Evolutionary conservation across 37 sponge, comb jelly and placozoan genomes (phyloP).

Genomic region (Hormiphora californensis): DNA sequence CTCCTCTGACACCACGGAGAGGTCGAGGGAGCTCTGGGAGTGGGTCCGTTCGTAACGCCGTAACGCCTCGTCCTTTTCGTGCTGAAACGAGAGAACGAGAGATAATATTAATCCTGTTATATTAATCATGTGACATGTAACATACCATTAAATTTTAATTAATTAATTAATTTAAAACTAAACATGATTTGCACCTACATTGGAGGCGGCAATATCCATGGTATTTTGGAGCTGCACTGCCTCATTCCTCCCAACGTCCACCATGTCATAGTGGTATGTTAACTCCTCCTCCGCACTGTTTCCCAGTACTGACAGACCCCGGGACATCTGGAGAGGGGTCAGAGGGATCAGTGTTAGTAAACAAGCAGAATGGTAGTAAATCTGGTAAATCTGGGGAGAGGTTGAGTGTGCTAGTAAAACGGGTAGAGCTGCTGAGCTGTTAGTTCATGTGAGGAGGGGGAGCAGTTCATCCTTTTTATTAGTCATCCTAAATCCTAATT

Average conservation of each 20-base stretch:
- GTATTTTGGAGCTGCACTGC: slow-evolving; percentile 14
- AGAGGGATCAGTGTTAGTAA: no score
- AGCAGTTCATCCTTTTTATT: no score
- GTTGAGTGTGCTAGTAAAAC: no score
- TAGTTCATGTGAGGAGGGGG: no score
- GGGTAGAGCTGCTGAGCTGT: no score
- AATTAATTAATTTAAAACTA: neutral
- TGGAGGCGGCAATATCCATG: neutral
- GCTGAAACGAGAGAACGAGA: neutral
- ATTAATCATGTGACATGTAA: neutral
- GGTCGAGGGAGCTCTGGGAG: slow-evolving; percentile 48
- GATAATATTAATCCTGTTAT: neutral
- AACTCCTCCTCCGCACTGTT: slow-evolving; percentile 16
- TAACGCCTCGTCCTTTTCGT: slow-evolving; percentile 3
- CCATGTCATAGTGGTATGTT: slow-evolving; percentile 42
- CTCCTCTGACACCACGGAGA: slow-evolving; percentile 14
- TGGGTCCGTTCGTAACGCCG: slow-evolving; percentile 33
- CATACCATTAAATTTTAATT: neutral
- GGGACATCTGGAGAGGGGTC: neutral
- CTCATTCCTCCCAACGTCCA: slow-evolving; percentile 34
- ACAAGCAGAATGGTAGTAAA: no score
- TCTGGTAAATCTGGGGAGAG: no score
- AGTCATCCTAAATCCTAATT: no score
- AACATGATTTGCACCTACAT: neutral
- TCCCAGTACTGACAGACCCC: neutral